Evolutionary conservation across 2,113 vertebrate genomes (phyloP).

Genomic region (Sylvilagus bachmani): DNA sequence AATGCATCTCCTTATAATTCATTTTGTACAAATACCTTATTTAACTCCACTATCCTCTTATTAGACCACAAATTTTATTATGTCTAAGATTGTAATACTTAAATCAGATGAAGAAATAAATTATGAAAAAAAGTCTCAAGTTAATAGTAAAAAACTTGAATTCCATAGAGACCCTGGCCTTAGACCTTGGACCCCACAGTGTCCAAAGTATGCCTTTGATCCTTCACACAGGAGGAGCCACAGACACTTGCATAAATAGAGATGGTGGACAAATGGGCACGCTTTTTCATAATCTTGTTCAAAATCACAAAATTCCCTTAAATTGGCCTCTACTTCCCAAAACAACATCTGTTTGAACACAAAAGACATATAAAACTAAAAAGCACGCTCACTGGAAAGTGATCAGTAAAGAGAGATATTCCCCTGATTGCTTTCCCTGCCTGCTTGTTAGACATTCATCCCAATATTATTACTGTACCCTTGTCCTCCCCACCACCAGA

Average conservation of each 20-base stretch:
- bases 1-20: background rate
- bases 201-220: conserved; percentile 20
- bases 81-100: background rate
- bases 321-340: background rate
- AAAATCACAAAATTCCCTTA: conserved; percentile 23
- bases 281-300: background rate
- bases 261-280: background rate
- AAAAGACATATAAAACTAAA: conserved; percentile 46
- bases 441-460: background rate
- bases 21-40: background rate
- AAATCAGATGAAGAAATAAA: conserved; percentile 9
- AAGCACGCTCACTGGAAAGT: background rate
- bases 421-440: background rate
- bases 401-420: background rate
- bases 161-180: background rate
- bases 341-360: background rate
- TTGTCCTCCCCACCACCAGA: background rate
- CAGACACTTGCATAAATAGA: conserved; percentile 2
- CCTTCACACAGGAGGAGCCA: background rate
- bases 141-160: background rate
- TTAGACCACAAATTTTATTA: conserved; percentile 45
- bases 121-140: background rate
- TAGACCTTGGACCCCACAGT: background rate
- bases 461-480: background rate
- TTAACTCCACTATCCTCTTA: background rate